Percentiles rank a stretch among this genome's conserved stretches.
These are phyloP conservation scores for Lepidocolaptes lacrymiger DNA, from an alignment of 2,797 vertebrate species.

Conservation along the genomic window DNA sequence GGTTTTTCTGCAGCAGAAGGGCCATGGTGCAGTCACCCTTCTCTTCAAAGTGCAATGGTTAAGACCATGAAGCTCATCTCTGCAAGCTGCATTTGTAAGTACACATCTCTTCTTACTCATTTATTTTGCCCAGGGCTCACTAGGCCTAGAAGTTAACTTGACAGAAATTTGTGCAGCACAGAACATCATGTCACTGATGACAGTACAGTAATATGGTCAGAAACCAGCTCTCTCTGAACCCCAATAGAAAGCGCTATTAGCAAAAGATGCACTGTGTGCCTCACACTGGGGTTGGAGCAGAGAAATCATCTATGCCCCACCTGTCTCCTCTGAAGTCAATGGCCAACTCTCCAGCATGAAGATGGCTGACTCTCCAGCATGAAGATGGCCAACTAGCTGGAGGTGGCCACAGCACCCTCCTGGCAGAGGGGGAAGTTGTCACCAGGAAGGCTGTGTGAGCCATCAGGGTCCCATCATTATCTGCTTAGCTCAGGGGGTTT, in stretches of 20 bases:
- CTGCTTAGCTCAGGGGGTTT: neutral
- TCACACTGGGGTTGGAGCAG: neutral
- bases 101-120: neutral
- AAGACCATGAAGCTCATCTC: neutral
- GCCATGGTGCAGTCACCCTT: neutral
- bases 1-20: neutral
- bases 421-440: neutral
- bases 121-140: neutral
- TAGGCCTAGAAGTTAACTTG: neutral
- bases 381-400: neutral
- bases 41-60: neutral
- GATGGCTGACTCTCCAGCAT: neutral
- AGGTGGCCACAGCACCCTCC: neutral
- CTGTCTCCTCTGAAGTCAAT: neutral
- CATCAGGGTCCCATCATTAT: neutral
- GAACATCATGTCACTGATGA: neutral
- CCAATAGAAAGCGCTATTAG: neutral
- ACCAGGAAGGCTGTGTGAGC: neutral
- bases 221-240: neutral
- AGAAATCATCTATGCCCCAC: neutral
- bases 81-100: conserved; percentile 6
- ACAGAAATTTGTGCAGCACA: neutral
- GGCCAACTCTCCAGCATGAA: neutral
- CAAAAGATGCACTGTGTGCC: neutral
- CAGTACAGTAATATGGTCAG: neutral